phyloP scores from a whole-genome alignment of 2,888 invertebrate species.

The Brachynemurus nebulosus region DNA sequence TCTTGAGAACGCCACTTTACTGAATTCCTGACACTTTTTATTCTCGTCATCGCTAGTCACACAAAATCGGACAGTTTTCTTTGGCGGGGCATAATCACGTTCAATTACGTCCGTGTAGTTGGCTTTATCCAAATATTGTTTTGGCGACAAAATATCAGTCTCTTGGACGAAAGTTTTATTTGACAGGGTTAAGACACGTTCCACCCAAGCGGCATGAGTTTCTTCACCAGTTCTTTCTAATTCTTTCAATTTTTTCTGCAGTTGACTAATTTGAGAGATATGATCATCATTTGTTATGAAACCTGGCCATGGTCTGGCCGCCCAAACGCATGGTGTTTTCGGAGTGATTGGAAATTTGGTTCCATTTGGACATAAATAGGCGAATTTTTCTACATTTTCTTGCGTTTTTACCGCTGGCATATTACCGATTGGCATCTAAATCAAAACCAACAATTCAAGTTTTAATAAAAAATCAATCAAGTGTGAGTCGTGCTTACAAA shows the following conservation, averaged over 20 bases:
- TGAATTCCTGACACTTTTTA: constrained; percentile 59
- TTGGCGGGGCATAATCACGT: constrained; percentile 55
- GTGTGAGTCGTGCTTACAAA: no score
- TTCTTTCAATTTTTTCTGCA: constrained; percentile 41
- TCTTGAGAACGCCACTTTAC: constrained; percentile 58
- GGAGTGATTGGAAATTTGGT: constrained; percentile 50
- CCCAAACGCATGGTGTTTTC: constrained; percentile 61
- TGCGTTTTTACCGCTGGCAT: constrained; percentile 40
- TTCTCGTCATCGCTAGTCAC: constrained; percentile 49
- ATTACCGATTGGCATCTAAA: constrained; percentile 47
- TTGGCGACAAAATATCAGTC: constrained; percentile 41
- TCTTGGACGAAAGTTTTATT: constrained; percentile 34
- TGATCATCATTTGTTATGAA: constrained; percentile 53
- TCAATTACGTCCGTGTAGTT: constrained; percentile 58
- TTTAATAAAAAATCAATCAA: no score
- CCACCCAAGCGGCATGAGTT: constrained; percentile 32
- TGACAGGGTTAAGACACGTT: constrained; percentile 40
- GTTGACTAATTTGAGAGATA: constrained; percentile 35
- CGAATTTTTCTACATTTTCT: constrained; percentile 51
- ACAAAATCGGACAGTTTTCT: constrained; percentile 52
- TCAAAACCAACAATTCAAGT: no score
- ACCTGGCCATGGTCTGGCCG: constrained; percentile 75
- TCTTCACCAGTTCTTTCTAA: constrained; percentile 32
- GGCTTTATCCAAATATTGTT: constrained; percentile 45
- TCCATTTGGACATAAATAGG: constrained; percentile 70